Evolutionary conservation across 2,888 invertebrate species (phyloP), one percentile per base, ranked within the genome.

Genomic region (Drosophila neotestacea): DNA sequence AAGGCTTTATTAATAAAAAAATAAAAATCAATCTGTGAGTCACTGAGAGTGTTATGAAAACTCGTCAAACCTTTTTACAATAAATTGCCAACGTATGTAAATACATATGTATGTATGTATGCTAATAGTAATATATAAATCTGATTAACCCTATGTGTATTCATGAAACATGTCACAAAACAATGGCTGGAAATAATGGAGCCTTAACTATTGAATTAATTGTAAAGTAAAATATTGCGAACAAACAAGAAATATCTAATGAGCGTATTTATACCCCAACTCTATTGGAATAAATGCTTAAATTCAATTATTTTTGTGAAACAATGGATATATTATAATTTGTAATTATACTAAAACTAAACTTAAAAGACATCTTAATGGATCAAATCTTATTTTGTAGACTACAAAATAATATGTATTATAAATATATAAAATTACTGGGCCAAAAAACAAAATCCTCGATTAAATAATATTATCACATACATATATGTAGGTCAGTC

Each of bases 181-280:
- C 63, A 65, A 65, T 70, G 74, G 74, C 74, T 58, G 34, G 6
- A 59, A 61, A 44, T 28, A 55, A 62, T 32, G 16, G 51, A 64
- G 64, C 74, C 64, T 69, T 60, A 50, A 58, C 69, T 74, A 76
- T 64, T 76, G 28, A 78, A 62, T 38, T 73, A 78, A 62, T 62
- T 78, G 22, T 69, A 78, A 73, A 68, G 32, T 41, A 64, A 56
- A 56, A 56, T 48, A 55, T 55, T 27, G 10, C 32, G 38, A 64
- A 50, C 30, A 51, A 50, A 34, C 39, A 39, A 28, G n/a, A 36
- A 66, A 61, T 54, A 32, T 22, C 32, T 27, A 44, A 32, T n/a
- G 28, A 42, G 10, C 27, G 47, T 61, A 65, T 62, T 56, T 66
- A 61, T 61, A 48, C 59, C 55, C 42, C 28, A 62, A 55, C 41